phyloP scores from a whole-genome alignment of 2,113 vertebrate species.

The Pheucticus melanocephalus region DNA sequence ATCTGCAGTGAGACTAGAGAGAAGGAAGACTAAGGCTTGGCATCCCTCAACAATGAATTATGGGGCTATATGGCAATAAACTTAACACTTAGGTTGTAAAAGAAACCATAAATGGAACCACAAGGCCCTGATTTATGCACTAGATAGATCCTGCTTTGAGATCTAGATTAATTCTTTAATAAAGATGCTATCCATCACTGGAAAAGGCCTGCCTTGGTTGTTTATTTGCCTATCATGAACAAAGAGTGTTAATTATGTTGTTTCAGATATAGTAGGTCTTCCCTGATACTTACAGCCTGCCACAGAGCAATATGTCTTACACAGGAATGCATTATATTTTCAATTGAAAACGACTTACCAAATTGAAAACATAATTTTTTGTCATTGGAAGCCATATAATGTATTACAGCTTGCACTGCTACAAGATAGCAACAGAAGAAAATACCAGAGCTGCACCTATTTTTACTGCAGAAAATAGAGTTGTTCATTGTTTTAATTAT shows the following conservation, averaged over 20 bases:
- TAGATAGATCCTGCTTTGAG: slow-evolving; percentile 28
- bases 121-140: slow-evolving; percentile 56
- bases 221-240: slow-evolving; percentile 58
- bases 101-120: slow-evolving; percentile 67
- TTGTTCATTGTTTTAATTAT: background rate
- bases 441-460: background rate
- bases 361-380: slow-evolving; percentile 52
- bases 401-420: background rate
- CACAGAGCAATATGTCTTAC: slow-evolving; percentile 23
- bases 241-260: slow-evolving; percentile 55
- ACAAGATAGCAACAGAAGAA: background rate
- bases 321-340: slow-evolving; percentile 25
- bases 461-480: background rate
- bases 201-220: slow-evolving; percentile 35
- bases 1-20: background rate
- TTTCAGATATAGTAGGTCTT: slow-evolving; percentile 37
- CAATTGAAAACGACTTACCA: slow-evolving; percentile 15
- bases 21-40: background rate
- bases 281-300: slow-evolving; percentile 23
- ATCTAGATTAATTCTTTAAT: slow-evolving; percentile 59
- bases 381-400: background rate
- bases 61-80: slow-evolving; percentile 62
- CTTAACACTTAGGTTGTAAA: slow-evolving; percentile 62
- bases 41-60: slow-evolving; percentile 18
- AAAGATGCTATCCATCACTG: slow-evolving; percentile 54